Evolutionary conservation across 1,140 invertebrate species (phyloP).

Genomic region (Ectropis grisescens): DNA sequence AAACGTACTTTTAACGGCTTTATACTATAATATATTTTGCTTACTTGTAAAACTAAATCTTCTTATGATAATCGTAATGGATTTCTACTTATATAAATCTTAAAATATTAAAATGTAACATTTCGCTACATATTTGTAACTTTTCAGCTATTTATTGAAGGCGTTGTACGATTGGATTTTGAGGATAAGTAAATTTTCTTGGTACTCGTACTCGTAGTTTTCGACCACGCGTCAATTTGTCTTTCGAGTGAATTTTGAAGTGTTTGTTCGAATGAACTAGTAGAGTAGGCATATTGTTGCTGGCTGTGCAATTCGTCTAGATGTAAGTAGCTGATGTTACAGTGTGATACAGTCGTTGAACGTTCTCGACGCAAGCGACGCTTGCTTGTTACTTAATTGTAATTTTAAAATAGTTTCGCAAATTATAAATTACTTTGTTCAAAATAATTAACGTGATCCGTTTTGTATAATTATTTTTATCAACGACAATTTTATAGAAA

Average conservation of each 20-base stretch:
- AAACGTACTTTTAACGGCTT: slow-evolving; percentile 17
- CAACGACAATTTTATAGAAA: no score
- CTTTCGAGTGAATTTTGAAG: slow-evolving; percentile 27
- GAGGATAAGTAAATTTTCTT: slow-evolving; percentile 11
- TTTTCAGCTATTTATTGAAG: slow-evolving; percentile 16
- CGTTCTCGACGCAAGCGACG: no score
- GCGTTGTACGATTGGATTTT: slow-evolving; percentile 13
- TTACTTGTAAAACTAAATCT: slow-evolving; percentile 23
- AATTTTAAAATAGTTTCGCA: no score
- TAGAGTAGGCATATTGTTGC: slow-evolving; percentile 38
- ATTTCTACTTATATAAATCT: slow-evolving; percentile 13
- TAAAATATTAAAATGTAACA: not conserved
- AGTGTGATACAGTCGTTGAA: not conserved
- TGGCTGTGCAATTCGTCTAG: slow-evolving; percentile 58
- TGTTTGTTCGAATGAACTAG: slow-evolving; percentile 27
- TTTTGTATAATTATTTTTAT: no score
- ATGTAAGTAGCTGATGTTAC: slow-evolving; percentile 31
- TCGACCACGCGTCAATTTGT: slow-evolving; percentile 35
- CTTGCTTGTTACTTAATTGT: no score
- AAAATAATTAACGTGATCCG: no score
- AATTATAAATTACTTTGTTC: no score
- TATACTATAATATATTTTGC: slow-evolving; percentile 20
- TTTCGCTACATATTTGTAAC: slow-evolving; percentile 4
- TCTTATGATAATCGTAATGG: slow-evolving; percentile 27
- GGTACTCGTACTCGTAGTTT: no score